Evolutionary conservation across 2,888 invertebrate species (phyloP).

Genomic region (Anagyrus pseudococci): DNA sequence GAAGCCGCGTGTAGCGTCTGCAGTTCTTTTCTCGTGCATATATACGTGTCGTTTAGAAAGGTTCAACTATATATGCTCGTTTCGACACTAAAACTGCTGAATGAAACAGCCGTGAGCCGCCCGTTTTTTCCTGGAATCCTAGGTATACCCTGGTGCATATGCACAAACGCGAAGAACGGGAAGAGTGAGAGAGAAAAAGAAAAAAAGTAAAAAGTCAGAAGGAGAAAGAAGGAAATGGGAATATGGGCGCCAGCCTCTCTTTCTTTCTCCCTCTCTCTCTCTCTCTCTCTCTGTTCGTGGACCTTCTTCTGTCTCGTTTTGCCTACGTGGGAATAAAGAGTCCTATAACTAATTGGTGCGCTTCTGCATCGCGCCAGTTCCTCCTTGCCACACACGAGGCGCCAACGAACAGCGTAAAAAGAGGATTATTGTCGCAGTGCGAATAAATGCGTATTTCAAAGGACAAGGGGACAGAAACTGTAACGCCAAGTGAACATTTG

Average conservation of each 20-base stretch:
- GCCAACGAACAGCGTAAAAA: conserved; percentile 24
- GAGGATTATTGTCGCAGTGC: background rate
- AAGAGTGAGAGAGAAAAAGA: background rate
- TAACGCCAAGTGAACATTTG: too few species aligned
- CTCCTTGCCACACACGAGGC: conserved; percentile 35
- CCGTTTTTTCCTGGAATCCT: conserved; percentile 31
- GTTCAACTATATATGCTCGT: too few species aligned
- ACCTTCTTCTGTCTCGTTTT: too few species aligned
- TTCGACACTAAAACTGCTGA: conserved; percentile 18
- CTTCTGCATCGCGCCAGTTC: conserved; percentile 22
- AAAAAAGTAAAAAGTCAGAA: background rate
- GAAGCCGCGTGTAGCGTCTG: background rate
- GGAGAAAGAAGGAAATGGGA: conserved; percentile 13
- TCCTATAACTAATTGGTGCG: conserved; percentile 38
- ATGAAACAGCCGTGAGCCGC: conserved; percentile 23
- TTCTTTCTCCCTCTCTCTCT: background rate
- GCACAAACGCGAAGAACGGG: background rate
- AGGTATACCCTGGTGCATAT: conserved; percentile 6
- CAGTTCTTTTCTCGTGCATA: too few species aligned
- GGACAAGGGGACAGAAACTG: too few species aligned
- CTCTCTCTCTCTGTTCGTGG: too few species aligned
- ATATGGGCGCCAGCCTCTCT: background rate
- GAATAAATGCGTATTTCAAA: too few species aligned
- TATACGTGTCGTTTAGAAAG: too few species aligned
- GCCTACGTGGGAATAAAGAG: conserved; percentile 39